phyloP scores from a whole-genome alignment of 2,797 vertebrate species.

The Okamejei kenojei region DNA sequence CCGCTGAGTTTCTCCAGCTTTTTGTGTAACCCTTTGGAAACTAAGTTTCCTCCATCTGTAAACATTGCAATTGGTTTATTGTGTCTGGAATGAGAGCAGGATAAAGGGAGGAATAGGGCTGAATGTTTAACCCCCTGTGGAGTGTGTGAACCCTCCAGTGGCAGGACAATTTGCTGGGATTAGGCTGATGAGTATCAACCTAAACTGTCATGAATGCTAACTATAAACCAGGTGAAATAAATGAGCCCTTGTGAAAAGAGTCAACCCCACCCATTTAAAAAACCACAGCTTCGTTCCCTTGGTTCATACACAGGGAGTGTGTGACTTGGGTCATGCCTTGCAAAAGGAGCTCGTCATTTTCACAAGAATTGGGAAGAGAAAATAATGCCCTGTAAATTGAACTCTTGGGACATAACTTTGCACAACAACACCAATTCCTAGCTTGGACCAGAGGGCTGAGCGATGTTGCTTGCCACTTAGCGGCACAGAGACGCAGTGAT shows the following conservation, averaged over 20 bases:
- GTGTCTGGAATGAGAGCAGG: background rate
- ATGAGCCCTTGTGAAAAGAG: background rate
- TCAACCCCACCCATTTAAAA: background rate
- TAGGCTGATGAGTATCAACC: too few relatives aligned
- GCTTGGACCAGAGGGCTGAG: too few relatives aligned
- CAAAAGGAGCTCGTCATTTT: background rate
- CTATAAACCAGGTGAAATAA: background rate
- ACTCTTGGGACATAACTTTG: background rate
- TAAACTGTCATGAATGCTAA: background rate
- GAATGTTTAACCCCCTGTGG: background rate
- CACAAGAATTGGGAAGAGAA: background rate
- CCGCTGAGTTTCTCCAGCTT: too few relatives aligned
- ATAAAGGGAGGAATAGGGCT: background rate
- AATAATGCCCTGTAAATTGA: background rate
- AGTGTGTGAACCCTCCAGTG: background rate
- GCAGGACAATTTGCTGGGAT: background rate
- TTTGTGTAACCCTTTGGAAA: too few relatives aligned
- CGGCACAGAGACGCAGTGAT: too few relatives aligned
- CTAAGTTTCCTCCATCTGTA: background rate
- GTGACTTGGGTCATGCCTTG: background rate
- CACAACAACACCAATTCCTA: background rate
- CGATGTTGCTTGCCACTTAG: background rate
- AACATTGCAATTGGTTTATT: background rate
- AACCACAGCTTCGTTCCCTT: background rate
- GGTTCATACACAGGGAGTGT: background rate